Evolutionary conservation across 2,113 vertebrate genomes (phyloP).

Genomic region (Acanthochromis polyacanthus): DNA sequence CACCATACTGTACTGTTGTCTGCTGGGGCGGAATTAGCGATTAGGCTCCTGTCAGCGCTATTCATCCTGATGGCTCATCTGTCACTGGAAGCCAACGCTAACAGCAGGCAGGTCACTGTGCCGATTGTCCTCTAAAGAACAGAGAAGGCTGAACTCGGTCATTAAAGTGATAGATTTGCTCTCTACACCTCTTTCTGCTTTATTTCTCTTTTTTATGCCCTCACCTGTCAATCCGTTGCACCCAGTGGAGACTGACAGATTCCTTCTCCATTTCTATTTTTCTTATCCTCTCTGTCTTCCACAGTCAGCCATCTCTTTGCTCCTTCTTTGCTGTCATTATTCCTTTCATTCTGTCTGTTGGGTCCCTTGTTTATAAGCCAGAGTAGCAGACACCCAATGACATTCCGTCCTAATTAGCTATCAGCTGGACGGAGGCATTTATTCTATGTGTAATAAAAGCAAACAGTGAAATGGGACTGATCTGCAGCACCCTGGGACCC

Average conservation of each 20-base stretch:
- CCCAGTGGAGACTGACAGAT: constrained; percentile 38
- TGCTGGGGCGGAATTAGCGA: constrained; percentile 63
- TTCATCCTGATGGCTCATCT: constrained; percentile 65
- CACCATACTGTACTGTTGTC: constrained; percentile 37
- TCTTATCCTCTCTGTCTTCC: constrained; percentile 23
- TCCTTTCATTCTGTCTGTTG: background rate
- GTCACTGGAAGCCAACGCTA: constrained; percentile 70
- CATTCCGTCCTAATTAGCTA: constrained; percentile 48
- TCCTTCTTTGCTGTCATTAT: constrained; percentile 3
- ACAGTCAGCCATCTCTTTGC: background rate
- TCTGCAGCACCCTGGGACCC: constrained; percentile 42
- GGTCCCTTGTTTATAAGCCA: constrained; percentile 35
- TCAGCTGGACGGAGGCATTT: constrained; percentile 58
- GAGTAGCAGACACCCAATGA: constrained; percentile 19
- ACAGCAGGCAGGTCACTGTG: constrained; percentile 71
- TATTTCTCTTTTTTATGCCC: constrained; percentile 49
- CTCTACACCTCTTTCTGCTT: constrained; percentile 54
- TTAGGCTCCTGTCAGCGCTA: constrained; percentile 59
- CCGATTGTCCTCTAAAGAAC: constrained; percentile 71
- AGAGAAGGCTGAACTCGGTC: constrained; percentile 55
- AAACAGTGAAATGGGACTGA: constrained; percentile 52
- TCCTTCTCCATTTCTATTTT: constrained; percentile 21
- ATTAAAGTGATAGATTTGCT: constrained; percentile 75
- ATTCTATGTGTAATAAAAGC: constrained; percentile 62
- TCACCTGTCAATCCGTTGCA: constrained; percentile 59